Evolutionary conservation across 2,113 vertebrate genomes (phyloP), one percentile per base, ranked within the genome.

Genomic region (Lates calcarifer): DNA sequence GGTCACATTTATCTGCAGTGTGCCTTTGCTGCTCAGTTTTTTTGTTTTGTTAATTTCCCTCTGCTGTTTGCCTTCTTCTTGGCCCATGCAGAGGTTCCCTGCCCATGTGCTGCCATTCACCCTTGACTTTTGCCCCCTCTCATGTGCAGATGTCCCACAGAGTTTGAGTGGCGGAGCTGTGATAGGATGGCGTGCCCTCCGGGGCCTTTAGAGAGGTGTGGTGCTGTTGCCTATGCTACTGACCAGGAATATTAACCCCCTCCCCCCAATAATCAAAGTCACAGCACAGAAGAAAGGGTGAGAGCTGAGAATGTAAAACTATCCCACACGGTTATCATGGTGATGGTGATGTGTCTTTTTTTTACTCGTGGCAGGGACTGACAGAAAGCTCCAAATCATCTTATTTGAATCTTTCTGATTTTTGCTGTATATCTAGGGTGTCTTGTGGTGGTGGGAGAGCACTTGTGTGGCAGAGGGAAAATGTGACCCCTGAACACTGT

Each of bases 121-220:
- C 72, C 83, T 45, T 90, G 87, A 90, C 87, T 88, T 90, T 83
- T 87, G 71, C 81, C 86, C 87, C 84, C 79, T 89, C 84, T 91
- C 77, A 71, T 89, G 86, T 81, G 74, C 94, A 94, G 92, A 94
- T 92, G 72, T 88, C 81, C 89, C 84, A 67, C 90, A 80, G 90
- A 90, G 83, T 90, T 87, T 92, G 81, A 89, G 89, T 74, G 86
- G 88, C 78, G 55, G 73, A 80, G 90, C 81, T 37, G 81, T 89
- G 90, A 90, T 91, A 90, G 86, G 91, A 90, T 78, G 89, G 39
- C 86, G 47, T 57, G 82, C 83, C 90, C 91, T 83, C 71, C 64
- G n/a, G 88, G 84, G 88, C 83, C 80, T 85, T 87, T 95, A 93
- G 90, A 91, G 87, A 92, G 86, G 87, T 65, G 70, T 87, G 92